Evolutionary conservation across 1,140 invertebrate genomes (phyloP).

Genomic region (Choristoneura fumiferana): DNA sequence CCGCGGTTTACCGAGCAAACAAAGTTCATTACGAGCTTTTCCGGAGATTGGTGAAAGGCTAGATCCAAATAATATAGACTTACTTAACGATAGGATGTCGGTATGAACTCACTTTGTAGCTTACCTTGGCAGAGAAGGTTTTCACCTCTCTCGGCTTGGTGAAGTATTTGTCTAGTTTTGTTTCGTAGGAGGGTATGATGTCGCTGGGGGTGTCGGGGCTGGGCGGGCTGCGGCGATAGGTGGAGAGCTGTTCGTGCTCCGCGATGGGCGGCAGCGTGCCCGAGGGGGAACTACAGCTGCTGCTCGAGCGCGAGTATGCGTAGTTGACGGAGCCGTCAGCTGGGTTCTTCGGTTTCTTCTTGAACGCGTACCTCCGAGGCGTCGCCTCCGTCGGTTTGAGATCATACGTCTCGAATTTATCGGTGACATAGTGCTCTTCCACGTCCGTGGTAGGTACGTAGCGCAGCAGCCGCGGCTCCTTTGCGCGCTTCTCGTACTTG

Average conservation of each 20-base stretch:
- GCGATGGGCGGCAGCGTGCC: conserved; percentile 67
- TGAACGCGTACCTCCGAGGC: conserved; percentile 54
- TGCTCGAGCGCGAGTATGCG: conserved; percentile 64
- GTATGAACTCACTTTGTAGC: conserved; percentile 46
- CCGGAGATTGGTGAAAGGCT: conserved; percentile 11
- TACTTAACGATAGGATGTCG: not conserved
- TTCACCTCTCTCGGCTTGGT: conserved; percentile 59
- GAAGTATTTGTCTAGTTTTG: conserved; percentile 70
- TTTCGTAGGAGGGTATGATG: conserved; percentile 47
- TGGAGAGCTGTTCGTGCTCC: conserved; percentile 62
- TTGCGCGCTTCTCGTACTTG: conserved; percentile 67
- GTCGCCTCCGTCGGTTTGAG: conserved; percentile 55
- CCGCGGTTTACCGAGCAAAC: conserved; percentile 10
- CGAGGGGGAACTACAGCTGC: conserved; percentile 63
- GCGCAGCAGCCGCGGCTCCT: conserved; percentile 59
- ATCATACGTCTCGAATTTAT: conserved; percentile 67
- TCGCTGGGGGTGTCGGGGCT: conserved; percentile 33
- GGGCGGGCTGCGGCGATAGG: conserved; percentile 49
- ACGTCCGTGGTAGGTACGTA: conserved; percentile 67
- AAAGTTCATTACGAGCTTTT: conserved; percentile 10
- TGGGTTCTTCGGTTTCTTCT: conserved; percentile 68
- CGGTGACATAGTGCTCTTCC: conserved; percentile 57
- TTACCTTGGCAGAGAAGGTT: conserved; percentile 61
- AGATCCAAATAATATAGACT: conserved; percentile 6
- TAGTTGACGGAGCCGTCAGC: conserved; percentile 68